phyloP scores from a whole-genome alignment of 2,797 vertebrate genomes.

The Heliangelus exortis region DNA sequence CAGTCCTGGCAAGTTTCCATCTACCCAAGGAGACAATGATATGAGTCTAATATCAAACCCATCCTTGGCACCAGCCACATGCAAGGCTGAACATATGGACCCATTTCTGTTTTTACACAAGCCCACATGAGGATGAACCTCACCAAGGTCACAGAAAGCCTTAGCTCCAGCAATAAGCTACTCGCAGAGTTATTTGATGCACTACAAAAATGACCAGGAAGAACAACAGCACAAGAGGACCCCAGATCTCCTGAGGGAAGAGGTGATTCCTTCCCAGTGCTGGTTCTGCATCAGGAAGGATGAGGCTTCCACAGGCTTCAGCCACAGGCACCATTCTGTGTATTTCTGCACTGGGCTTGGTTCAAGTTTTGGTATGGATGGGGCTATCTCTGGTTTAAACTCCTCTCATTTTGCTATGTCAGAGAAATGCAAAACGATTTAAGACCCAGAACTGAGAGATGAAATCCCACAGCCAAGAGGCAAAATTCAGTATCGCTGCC shows the following conservation, averaged over 20 bases:
- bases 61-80: not conserved
- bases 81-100: conserved; percentile 43
- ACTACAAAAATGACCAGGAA: not conserved
- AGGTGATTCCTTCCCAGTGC: not conserved
- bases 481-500: not conserved
- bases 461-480: not conserved
- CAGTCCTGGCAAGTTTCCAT: conserved; percentile 12
- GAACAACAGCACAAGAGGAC: not conserved
- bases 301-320: not conserved
- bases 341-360: not conserved
- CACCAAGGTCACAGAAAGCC: conserved; percentile 29
- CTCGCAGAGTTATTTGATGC: not conserved
- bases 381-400: not conserved
- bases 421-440: not conserved
- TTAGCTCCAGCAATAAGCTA: not conserved
- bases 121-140: not conserved
- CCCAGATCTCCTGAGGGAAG: rapidly evolving
- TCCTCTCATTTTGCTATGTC: not conserved
- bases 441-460: not conserved
- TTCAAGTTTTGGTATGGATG: not conserved
- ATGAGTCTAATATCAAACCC: not conserved
- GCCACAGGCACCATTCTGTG: not conserved
- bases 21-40: not conserved
- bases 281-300: not conserved
- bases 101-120: not conserved